Evolutionary conservation across 2,113 vertebrate species (phyloP).

Genomic region (Suricata suricatta): DNA sequence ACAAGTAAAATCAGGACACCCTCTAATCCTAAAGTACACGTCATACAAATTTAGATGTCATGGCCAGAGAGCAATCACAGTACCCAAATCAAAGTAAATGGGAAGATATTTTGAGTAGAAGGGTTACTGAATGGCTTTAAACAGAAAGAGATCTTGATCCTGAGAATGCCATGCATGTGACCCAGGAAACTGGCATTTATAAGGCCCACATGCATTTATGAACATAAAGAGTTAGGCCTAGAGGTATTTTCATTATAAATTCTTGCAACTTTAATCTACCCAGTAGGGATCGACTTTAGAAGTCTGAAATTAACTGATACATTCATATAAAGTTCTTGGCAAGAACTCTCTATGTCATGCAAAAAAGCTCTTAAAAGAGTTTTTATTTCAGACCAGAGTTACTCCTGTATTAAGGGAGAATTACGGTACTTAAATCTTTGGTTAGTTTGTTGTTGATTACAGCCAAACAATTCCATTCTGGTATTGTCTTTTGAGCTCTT

Average conservation of each 20-base stretch:
- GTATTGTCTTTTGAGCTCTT: background rate
- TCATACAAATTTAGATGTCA: background rate
- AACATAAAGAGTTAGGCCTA: constrained; percentile 28
- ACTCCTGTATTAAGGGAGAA: constrained; percentile 24
- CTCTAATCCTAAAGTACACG: background rate
- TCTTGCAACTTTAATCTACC: constrained; percentile 52
- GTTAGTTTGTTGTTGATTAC: constrained; percentile 27
- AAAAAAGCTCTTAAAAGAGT: constrained; percentile 43
- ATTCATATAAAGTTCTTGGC: constrained; percentile 51
- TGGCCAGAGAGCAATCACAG: background rate
- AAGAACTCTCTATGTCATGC: constrained; percentile 11
- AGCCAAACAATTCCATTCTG: background rate
- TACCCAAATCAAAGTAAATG: background rate
- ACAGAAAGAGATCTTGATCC: background rate
- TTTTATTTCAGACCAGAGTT: constrained; percentile 16
- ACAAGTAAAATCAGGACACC: background rate
- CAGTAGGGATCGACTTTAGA: constrained; percentile 61
- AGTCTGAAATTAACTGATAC: constrained; percentile 57
- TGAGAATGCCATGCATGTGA: background rate
- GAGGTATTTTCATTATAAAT: constrained; percentile 70
- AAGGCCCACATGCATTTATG: background rate
- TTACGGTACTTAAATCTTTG: constrained; percentile 21
- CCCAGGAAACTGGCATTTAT: constrained; percentile 19
- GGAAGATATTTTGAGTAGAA: background rate
- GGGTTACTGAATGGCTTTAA: background rate